Conservation (phyloP, 2,888 invertebrate species). For the Syrphus vitripennis region DNA sequence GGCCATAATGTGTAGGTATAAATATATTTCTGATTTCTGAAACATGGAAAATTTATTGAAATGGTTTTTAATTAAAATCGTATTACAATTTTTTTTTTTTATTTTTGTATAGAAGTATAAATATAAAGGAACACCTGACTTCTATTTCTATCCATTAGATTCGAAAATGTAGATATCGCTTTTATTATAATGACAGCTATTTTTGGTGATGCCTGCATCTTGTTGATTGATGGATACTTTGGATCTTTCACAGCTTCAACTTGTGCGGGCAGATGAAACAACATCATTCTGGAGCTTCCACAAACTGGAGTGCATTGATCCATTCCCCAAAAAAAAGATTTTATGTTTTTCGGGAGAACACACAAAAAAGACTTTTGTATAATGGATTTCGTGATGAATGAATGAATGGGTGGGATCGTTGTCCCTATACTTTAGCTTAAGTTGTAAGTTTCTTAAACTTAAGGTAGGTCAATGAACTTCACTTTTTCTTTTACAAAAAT, state of each 20-base stretch:
- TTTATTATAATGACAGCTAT: neutral
- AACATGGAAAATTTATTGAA: slow-evolving; percentile 40
- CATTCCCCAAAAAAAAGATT: neutral
- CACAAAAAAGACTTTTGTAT: neutral
- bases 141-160: slow-evolving; percentile 4
- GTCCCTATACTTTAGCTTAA: neutral
- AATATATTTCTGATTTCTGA: slow-evolving; percentile 21
- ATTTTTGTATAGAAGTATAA: neutral
- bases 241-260: neutral
- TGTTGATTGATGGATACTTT: neutral
- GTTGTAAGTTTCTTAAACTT: neutral
- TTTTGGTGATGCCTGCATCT: slow-evolving; percentile 1
- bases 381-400: neutral
- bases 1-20: neutral
- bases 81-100: slow-evolving; percentile 11
- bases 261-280: slow-evolving; percentile 14
- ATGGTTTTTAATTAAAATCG: slow-evolving; percentile 53
- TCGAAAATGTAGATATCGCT: neutral
- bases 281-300: slow-evolving; percentile 11
- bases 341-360: neutral
- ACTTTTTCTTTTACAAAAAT: no score
- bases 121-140: neutral
- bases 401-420: neutral
- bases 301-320: slow-evolving; percentile 21
- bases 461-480: slow-evolving; percentile 10